phyloP scores from a whole-genome alignment of 53 echinoderm and acorn worm genomes.

The Mesocentrotus franciscanus region DNA sequence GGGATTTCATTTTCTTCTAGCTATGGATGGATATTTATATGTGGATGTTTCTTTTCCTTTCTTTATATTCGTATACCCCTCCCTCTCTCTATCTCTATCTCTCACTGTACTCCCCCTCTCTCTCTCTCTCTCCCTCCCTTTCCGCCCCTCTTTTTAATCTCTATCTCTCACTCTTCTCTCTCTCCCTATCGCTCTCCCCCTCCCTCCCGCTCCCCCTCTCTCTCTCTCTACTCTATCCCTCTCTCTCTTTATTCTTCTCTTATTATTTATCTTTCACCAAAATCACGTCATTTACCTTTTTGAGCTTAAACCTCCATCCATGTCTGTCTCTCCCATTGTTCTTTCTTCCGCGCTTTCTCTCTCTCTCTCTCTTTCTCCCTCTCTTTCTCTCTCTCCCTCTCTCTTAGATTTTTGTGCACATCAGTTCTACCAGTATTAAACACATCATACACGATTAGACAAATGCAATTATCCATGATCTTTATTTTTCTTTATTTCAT shows the following conservation, averaged over 20 bases:
- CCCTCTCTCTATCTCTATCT: no score
- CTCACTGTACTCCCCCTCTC: background rate
- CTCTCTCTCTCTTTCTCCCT: background rate
- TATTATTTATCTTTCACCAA: background rate
- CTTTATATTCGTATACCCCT: no score
- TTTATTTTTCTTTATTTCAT: background rate
- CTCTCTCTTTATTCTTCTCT: background rate
- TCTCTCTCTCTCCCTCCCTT: conserved; percentile 12
- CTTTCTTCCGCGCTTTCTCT: background rate
- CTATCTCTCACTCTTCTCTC: background rate
- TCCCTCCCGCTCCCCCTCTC: no score
- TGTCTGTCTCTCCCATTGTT: no score
- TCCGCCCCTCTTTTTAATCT: background rate
- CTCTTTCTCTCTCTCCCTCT: background rate
- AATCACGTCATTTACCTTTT: background rate
- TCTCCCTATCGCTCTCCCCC: background rate
- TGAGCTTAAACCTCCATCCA: no score
- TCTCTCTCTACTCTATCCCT: no score
- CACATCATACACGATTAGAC: background rate
- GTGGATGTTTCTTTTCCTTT: no score
- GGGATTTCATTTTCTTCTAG: no score
- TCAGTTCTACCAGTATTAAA: background rate
- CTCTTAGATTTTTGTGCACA: background rate
- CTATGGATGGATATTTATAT: no score
- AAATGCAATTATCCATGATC: background rate